phyloP scores from a whole-genome alignment of 2,888 invertebrate species.

The Cinara cedri region DNA sequence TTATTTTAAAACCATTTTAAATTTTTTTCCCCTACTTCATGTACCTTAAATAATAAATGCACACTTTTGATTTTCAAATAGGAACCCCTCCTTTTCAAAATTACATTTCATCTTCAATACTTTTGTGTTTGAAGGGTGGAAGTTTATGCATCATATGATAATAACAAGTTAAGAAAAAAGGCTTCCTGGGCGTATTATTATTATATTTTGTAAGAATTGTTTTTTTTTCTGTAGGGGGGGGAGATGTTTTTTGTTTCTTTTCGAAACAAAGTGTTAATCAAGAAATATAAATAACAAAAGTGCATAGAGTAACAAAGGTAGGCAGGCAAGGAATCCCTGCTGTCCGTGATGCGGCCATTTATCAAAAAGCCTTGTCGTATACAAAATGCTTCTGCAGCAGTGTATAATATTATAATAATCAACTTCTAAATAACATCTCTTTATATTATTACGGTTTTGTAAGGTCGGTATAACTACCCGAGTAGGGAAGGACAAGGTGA shows the following conservation, averaged over 20 bases:
- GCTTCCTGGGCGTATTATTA: not conserved
- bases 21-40: too few species aligned
- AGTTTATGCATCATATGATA: too few species aligned
- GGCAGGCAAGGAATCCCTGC: not conserved
- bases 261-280: constrained; percentile 50
- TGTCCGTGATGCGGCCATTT: constrained; percentile 15
- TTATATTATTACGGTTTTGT: constrained; percentile 34
- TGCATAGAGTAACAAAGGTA: too few species aligned
- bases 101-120: constrained; percentile 13
- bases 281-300: constrained; percentile 44
- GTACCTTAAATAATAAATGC: too few species aligned
- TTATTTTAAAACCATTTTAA: too few species aligned
- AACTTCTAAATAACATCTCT: constrained; percentile 51
- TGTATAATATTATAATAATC: constrained; percentile 43
- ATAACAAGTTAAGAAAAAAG: constrained; percentile 13
- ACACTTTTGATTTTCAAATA: too few species aligned
- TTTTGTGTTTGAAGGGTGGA: not conserved
- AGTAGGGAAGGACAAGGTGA: constrained; percentile 3
- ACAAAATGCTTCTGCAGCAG: constrained; percentile 23
- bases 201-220: too few species aligned
- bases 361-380: constrained; percentile 27
- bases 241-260: not conserved
- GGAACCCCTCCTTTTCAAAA: too few species aligned
- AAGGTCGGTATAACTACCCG: constrained; percentile 10
- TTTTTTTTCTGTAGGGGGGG: not conserved